Evolutionary conservation across 2,888 invertebrate species (phyloP).

Genomic region (Lochmaea crataegi): DNA sequence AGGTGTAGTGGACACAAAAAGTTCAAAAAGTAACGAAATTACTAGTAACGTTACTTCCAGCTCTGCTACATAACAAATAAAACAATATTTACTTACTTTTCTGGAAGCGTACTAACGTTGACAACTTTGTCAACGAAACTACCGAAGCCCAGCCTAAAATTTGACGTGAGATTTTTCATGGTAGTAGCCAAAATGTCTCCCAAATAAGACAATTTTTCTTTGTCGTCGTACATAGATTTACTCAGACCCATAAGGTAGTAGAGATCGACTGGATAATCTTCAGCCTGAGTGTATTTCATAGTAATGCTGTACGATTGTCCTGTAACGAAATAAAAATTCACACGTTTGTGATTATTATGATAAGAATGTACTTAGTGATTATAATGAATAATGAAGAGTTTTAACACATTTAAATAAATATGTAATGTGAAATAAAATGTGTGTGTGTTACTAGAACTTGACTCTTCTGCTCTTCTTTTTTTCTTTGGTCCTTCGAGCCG

Average conservation of each 20-base stretch:
- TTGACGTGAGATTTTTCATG: slow-evolving; percentile 92
- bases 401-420: no score
- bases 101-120: slow-evolving; percentile 91
- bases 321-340: slow-evolving; percentile 59
- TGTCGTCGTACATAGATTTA: slow-evolving; percentile 99
- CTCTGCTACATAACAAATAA: slow-evolving; percentile 1
- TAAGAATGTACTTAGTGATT: no score
- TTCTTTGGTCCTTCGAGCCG: no score
- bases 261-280: slow-evolving; percentile 97
- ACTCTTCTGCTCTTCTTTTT: no score
- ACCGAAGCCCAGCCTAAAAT: slow-evolving; percentile 93
- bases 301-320: slow-evolving; percentile 80
- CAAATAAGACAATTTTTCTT: slow-evolving; percentile 89
- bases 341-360: not conserved
- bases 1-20: no score
- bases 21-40: no score
- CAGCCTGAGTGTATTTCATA: slow-evolving; percentile 85
- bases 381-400: no score
- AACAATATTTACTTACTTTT: slow-evolving; percentile 76
- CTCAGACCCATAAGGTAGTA: slow-evolving; percentile 99
- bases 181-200: slow-evolving; percentile 83
- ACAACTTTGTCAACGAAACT: slow-evolving; percentile 97
- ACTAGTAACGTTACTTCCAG: no score
- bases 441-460: no score
- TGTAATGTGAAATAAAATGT: no score